Percentiles rank a stretch among this genome's conserved stretches.
These are phyloP conservation scores for Amphilophus citrinellus DNA, from an alignment of 2,113 vertebrate genomes.

Conservation along the genomic window DNA sequence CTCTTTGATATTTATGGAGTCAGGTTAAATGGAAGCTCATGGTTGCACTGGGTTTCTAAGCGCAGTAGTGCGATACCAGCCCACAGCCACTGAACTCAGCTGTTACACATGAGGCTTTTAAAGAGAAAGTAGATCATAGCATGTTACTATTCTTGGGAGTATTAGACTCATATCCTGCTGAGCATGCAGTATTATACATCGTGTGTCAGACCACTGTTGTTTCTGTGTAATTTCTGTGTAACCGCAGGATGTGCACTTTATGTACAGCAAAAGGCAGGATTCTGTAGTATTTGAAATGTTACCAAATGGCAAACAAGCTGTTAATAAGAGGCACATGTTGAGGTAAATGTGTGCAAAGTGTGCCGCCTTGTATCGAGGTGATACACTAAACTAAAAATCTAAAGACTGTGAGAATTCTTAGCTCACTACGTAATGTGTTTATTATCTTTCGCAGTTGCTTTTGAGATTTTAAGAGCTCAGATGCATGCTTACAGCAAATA, in stretches of 20 bases:
- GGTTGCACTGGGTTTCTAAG: background rate
- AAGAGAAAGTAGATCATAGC: background rate
- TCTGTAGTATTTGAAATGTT: slow-evolving; percentile 15
- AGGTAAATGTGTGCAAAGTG: slow-evolving; percentile 18
- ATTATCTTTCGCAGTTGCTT: background rate
- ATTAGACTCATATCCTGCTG: slow-evolving; percentile 58
- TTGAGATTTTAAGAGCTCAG: background rate
- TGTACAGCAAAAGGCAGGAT: background rate
- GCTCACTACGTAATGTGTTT: rapidly evolving
- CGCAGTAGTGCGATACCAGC: background rate
- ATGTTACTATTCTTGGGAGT: slow-evolving; percentile 26
- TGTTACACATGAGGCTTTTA: background rate
- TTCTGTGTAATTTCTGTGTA: slow-evolving; percentile 23
- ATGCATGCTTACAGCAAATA: background rate
- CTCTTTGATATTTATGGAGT: too few species aligned
- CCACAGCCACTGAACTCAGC: background rate
- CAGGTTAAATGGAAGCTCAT: too few species aligned
- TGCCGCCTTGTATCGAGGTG: background rate
- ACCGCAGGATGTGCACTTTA: slow-evolving; percentile 7
- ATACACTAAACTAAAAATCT: background rate
- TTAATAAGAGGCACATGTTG: background rate
- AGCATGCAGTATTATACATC: slow-evolving; percentile 32
- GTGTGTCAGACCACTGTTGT: slow-evolving; percentile 21
- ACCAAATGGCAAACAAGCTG: slow-evolving; percentile 22
- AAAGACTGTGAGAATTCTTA: background rate